These are phyloP conservation scores for Ailurus styani DNA, from an alignment of 2,113 vertebrate genomes.

Conservation along the genomic window DNA sequence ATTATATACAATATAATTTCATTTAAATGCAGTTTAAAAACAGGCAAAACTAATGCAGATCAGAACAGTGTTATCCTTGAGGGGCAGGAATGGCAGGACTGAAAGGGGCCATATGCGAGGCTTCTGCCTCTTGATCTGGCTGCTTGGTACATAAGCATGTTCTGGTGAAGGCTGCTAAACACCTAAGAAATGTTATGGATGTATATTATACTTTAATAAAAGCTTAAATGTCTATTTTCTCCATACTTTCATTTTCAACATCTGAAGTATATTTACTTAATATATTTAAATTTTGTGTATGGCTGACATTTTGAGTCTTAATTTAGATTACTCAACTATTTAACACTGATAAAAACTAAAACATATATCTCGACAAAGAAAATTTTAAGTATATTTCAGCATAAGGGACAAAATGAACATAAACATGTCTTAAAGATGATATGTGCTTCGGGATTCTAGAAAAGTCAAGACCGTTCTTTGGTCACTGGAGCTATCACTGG, in stretches of 20 bases:
- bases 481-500: not conserved
- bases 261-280: not conserved
- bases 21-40: not conserved
- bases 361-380: not conserved
- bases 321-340: not conserved
- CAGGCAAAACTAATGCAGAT: not conserved
- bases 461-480: not conserved
- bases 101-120: not conserved
- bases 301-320: not conserved
- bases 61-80: not conserved
- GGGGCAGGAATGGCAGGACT: not conserved
- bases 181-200: not conserved
- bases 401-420: not conserved
- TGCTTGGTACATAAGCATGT: not conserved
- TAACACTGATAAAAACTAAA: not conserved
- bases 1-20: not conserved
- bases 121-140: not conserved
- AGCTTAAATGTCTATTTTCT: not conserved
- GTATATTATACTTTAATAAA: not conserved
- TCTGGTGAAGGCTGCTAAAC: not conserved
- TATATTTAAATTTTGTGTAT: not conserved
- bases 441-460: not conserved
- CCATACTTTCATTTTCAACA: not conserved
- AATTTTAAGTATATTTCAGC: not conserved
- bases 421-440: not conserved